Evolutionary conservation across 2,797 vertebrate genomes (phyloP).

Genomic region (Heterohyrax brucei): DNA sequence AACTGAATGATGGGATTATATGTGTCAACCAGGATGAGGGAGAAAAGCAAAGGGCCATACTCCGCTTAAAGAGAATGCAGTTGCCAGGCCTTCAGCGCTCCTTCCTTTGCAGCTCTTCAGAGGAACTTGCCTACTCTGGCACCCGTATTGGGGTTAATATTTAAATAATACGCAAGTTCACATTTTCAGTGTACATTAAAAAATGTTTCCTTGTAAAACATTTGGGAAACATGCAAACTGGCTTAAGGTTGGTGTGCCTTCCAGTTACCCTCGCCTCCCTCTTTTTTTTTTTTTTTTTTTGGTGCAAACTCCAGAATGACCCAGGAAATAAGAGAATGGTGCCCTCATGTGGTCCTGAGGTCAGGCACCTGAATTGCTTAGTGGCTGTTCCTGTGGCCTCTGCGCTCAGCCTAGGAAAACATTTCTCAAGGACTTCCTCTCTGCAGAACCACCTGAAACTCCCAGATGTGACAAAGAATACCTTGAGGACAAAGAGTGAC

Average conservation of each 20-base stretch:
- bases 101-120: not conserved
- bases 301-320: not conserved
- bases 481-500: no score
- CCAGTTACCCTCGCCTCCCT: not conserved
- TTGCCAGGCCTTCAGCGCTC: not conserved
- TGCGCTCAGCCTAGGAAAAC: not conserved
- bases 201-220: not conserved
- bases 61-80: not conserved
- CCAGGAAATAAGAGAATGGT: not conserved
- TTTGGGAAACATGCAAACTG: not conserved
- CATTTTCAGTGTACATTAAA: not conserved
- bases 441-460: not conserved
- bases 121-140: not conserved
- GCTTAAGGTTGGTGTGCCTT: not conserved
- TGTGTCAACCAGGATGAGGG: constrained; percentile 10
- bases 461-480: rapidly evolving
- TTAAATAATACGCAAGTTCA: not conserved
- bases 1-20: not conserved
- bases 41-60: not conserved
- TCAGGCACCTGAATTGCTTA: not conserved
- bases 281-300: not conserved
- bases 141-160: not conserved
- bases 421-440: not conserved
- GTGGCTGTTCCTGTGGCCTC: not conserved
- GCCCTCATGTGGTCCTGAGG: not conserved